Base-by-base conservation (phyloP, 2,888 invertebrate species). In the Torymus auratus region DNA sequence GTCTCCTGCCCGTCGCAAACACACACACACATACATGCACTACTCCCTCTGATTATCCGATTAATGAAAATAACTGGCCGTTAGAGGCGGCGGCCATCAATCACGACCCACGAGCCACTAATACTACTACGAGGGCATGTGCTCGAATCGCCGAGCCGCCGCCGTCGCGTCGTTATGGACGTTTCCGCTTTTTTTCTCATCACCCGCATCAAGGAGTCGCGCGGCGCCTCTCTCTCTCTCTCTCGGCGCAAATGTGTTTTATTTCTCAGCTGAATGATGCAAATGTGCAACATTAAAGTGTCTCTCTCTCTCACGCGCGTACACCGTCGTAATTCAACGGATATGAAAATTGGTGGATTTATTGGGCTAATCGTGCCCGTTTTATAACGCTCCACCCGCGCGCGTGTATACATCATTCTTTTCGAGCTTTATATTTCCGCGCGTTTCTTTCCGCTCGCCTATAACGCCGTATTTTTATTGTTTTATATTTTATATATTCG, bases 131-230 rank as follows among this genome's bases (percentile, higher is more conserved):
- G 28, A 28, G 28, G 28, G 28, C 28, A 28, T 41, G 41, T 41
- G 41, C 41, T 41, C 41, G 41, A 41, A 41, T 7, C 41, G 41
- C 41, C 41, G 41, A 1, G 20, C 20, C 20, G 2, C 41, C 28
- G 41, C 41, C 41, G 41, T 55, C 20, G 12, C 41, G 2, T 56
- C 28, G n/a, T 69, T 69, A 69, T 58, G 58, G 11, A 69, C 15
- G 13, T 69, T 69, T 69, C 58, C 58, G 69, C 58, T 58, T 69
- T 69, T 58, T 69, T 41, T 41, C 41, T 69, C 58, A 58, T 69
- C 41, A 69, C 58, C 58, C 58, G 17, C 69, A 15, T 28, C n/a
- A 69, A 15, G 5, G 12, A 41, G 41, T 15, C 58, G 41, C 7
- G 41, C 41, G 41, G 41, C 41, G 41, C 41, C 41, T 28, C 7